phyloP scores from a whole-genome alignment of 2,113 vertebrate genomes.

The Anoura caudifer region DNA sequence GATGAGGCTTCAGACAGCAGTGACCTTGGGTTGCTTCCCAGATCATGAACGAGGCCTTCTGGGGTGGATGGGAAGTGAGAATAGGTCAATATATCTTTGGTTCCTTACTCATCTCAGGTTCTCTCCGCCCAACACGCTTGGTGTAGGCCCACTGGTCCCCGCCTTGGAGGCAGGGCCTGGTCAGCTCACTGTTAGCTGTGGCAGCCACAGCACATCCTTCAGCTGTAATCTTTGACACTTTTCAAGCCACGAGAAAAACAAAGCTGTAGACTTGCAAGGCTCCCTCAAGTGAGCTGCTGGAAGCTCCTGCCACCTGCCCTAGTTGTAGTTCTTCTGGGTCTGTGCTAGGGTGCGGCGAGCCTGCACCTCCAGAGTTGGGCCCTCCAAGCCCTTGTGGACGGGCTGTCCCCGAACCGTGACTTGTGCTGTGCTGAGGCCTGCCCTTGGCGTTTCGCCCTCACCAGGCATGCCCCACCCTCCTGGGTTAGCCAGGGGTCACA shows the following conservation, averaged over 20 bases:
- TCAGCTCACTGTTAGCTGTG: neutral
- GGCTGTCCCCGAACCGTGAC: too few species aligned
- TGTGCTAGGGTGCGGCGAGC: neutral
- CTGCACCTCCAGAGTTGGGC: neutral
- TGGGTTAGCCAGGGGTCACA: neutral
- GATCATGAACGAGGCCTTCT: neutral
- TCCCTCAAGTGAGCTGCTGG: neutral
- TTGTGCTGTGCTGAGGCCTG: neutral
- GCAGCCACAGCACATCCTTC: neutral
- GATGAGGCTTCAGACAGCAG: neutral
- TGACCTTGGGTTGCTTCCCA: neutral
- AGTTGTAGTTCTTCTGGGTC: neutral
- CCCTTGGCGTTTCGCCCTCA: neutral
- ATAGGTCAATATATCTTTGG: neutral
- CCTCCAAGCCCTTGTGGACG: neutral
- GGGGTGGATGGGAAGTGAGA: neutral
- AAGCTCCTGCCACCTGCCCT: fast-evolving
- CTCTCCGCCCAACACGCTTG: neutral
- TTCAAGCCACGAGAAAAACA: neutral
- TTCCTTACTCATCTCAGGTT: neutral
- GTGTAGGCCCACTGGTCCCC: neutral
- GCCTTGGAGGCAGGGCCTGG: neutral
- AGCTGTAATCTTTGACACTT: neutral
- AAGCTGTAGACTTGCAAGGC: neutral
- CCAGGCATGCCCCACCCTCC: neutral